These are phyloP conservation scores for Thereuonema tuberculata DNA, from an alignment of 1,140 invertebrate species.

Conservation along the genomic window DNA sequence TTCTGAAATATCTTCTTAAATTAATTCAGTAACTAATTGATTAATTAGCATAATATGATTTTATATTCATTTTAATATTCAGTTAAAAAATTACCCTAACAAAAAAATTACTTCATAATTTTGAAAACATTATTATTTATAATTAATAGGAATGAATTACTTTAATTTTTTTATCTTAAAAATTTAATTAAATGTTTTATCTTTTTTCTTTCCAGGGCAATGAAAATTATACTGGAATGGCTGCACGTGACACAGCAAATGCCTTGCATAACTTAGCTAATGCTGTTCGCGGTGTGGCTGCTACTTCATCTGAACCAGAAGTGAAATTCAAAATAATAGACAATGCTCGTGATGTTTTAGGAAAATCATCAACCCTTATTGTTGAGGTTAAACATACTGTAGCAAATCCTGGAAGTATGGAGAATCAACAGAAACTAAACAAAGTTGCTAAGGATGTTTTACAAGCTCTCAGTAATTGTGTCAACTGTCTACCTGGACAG, in stretches of 20 bases:
- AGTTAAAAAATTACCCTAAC: too few species aligned
- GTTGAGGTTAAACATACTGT: constrained; percentile 57
- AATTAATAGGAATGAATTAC: too few species aligned
- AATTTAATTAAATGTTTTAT: too few species aligned
- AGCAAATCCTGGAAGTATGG: constrained; percentile 42
- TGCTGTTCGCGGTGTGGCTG: constrained; percentile 55
- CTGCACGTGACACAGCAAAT: constrained; percentile 62
- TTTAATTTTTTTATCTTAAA: too few species aligned
- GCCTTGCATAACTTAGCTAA: constrained; percentile 52
- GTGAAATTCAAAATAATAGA: constrained; percentile 49
- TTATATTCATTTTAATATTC: too few species aligned
- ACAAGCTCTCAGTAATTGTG: constrained; percentile 38
- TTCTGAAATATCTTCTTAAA: background rate
- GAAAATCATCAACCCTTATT: constrained; percentile 55
- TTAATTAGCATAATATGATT: too few species aligned
- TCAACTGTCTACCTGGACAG: constrained; percentile 75
- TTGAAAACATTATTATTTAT: too few species aligned
- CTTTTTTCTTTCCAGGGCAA: constrained; percentile 43
- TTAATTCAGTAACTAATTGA: constrained; percentile 4
- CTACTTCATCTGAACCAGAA: constrained; percentile 46
- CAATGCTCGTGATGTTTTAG: constrained; percentile 61
- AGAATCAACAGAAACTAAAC: constrained; percentile 44
- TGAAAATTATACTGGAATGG: constrained; percentile 64
- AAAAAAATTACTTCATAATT: too few species aligned
- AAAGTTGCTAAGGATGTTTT: constrained; percentile 50